phyloP scores from a whole-genome alignment of 2,888 invertebrate genomes.

The Biston betularia region DNA sequence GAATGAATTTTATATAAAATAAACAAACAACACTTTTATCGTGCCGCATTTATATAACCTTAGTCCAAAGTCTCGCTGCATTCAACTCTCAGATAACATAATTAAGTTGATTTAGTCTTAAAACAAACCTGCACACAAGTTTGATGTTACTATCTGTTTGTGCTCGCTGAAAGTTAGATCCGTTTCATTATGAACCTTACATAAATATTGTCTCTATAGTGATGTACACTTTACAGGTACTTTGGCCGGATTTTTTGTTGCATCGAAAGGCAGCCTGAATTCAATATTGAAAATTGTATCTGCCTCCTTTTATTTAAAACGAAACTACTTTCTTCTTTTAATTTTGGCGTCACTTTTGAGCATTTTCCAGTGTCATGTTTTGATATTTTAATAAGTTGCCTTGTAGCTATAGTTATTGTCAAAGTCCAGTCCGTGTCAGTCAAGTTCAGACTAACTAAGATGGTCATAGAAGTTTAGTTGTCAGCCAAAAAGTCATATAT shows the following conservation, averaged over 20 bases:
- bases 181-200: constrained; percentile 42
- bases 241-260: background rate
- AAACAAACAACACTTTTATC: background rate
- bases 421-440: too few relatives aligned
- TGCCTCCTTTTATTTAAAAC: too few relatives aligned
- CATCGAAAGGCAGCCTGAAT: too few relatives aligned
- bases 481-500: too few relatives aligned
- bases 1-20: background rate
- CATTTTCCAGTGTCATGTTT: too few relatives aligned
- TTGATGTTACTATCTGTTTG: constrained; percentile 37
- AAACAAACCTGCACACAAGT: constrained; percentile 31
- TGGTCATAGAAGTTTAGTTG: too few relatives aligned
- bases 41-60: constrained; percentile 15
- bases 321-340: too few relatives aligned
- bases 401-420: too few relatives aligned
- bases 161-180: constrained; percentile 36
- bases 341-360: too few relatives aligned
- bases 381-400: too few relatives aligned
- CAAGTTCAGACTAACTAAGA: too few relatives aligned
- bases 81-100: constrained; percentile 22
- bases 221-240: constrained; percentile 12
- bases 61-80: constrained; percentile 9
- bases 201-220: constrained; percentile 44
- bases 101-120: constrained; percentile 32
- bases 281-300: too few relatives aligned